Percentiles rank a stretch among this genome's conserved stretches.
These are phyloP conservation scores for Glaucidium brasilianum DNA, from an alignment of 2,113 vertebrate genomes.

Conservation along the genomic window DNA sequence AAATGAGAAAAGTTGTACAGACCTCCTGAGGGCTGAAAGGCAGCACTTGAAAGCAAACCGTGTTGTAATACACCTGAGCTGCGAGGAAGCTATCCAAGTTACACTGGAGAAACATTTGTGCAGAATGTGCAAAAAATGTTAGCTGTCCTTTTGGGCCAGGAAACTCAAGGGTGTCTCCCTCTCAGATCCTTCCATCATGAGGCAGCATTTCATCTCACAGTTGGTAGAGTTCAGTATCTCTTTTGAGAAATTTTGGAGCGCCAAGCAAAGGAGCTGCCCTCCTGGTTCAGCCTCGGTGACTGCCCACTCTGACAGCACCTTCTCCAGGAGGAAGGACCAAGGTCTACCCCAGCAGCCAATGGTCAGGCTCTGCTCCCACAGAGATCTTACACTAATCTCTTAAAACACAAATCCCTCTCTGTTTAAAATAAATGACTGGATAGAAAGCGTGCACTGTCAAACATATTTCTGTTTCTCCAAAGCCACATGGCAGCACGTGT, in stretches of 20 bases:
- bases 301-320: neutral
- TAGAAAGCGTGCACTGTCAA: fast-evolving
- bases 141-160: neutral
- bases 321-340: neutral
- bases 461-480: neutral
- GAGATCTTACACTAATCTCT: neutral
- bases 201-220: neutral
- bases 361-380: neutral
- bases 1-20: neutral
- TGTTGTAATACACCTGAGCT: neutral
- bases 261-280: neutral
- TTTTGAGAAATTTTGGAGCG: neutral
- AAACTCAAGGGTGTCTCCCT: neutral
- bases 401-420: neutral
- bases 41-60: neutral
- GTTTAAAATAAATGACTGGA: neutral
- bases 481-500: fast-evolving
- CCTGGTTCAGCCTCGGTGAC: neutral
- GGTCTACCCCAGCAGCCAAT: neutral
- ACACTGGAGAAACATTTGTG: neutral
- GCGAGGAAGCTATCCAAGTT: neutral
- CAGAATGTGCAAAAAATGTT: too few relatives aligned
- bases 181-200: neutral
- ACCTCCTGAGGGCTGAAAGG: neutral
- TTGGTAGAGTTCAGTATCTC: neutral